A percentile compares a stretch with the other conserved stretches of the same genome.
Evolutionary conservation across 64 coral and sea anemone genomes (phyloP).

Genomic region (Acropora tenuis): DNA sequence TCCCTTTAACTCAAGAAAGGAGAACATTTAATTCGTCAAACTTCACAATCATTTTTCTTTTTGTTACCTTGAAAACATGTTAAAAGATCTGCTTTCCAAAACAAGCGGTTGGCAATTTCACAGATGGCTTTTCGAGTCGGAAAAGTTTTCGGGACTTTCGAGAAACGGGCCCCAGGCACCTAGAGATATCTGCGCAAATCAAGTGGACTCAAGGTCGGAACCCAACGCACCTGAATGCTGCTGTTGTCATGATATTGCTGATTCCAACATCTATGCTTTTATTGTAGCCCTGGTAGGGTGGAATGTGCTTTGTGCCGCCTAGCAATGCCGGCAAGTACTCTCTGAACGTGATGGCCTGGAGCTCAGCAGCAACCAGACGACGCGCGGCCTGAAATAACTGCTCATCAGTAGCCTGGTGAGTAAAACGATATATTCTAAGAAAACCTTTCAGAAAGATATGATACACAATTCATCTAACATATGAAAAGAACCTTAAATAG

Average conservation of each 20-base stretch:
- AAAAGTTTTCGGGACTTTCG: too few species aligned
- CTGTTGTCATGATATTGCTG: conserved; percentile 86
- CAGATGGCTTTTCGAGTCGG: too few species aligned
- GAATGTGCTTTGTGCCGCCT: conserved; percentile 60
- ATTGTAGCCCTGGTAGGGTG: conserved; percentile 67
- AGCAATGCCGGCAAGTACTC: conserved; percentile 83
- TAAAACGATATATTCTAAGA: background rate
- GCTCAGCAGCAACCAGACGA: conserved; percentile 77
- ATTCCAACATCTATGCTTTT: conserved; percentile 55
- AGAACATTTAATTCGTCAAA: too few species aligned
- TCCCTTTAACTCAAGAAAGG: too few species aligned
- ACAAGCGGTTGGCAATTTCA: too few species aligned
- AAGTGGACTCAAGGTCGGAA: background rate
- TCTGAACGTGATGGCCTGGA: conserved; percentile 92
- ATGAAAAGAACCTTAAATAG: too few species aligned
- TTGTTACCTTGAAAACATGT: too few species aligned
- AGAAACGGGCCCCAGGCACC: too few species aligned
- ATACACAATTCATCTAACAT: too few species aligned
- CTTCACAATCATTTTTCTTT: too few species aligned
- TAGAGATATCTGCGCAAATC: too few species aligned
- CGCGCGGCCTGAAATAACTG: conserved; percentile 81
- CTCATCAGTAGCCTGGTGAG: conserved; percentile 74
- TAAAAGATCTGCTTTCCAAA: too few species aligned
- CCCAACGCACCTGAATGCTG: conserved; percentile 74
- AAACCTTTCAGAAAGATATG: background rate